Base-by-base conservation (phyloP, 2,888 invertebrate genomes). In the Gandaritis pyraliata region DNA sequence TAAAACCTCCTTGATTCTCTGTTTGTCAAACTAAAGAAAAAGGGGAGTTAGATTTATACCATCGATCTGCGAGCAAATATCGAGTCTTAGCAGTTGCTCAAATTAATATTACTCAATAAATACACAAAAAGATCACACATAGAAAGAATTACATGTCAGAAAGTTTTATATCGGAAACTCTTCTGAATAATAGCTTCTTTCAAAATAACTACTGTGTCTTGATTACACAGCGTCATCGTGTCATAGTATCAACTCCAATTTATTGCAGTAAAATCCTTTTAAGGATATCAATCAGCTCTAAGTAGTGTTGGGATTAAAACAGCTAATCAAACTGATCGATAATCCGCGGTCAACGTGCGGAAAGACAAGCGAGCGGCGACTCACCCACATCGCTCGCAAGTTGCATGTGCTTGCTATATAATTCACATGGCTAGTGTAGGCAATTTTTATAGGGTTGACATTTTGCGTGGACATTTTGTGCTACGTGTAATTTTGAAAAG, bases 381-480 rank as follows among this genome's bases (percentile, higher is more conserved):
- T 65, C 76, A 75, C 73, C 76, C 79, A 72, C 80, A 71, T 72
- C 78, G 58, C 62, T 62, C 64, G 66, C 63, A 62, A 65, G 74
- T 62, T 62, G 66, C 63, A 62, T 66, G 74, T 77, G 77, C 75
- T 77, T 76, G 76, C 78, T 80, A 76, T 80, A 82, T 84, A 83
- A 85, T 81, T 86, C 85, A 86, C 82, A 76, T 76, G 72, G 55
- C 65, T 69, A 66, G 59, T 65, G 79, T 64, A 76, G 78, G 52
- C 78, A 78, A 80, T 83, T 81, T 81, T 68, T 62, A 50, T 69
- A 86, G 86, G 86, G 85, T 52, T 85, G 81, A 11, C 72, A 47
- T 0, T 23, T 23, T 5, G 6, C 6, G 6, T 23, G 23, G 23
- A 23, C 23, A 3, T 4, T 3, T 23, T 23, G 4, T 1, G 2